A percentile compares a stretch with the other conserved stretches of the same genome.
phyloP scores from a whole-genome alignment of 35 echinoderm and acorn worm genomes.

The Diadema setosum region DNA sequence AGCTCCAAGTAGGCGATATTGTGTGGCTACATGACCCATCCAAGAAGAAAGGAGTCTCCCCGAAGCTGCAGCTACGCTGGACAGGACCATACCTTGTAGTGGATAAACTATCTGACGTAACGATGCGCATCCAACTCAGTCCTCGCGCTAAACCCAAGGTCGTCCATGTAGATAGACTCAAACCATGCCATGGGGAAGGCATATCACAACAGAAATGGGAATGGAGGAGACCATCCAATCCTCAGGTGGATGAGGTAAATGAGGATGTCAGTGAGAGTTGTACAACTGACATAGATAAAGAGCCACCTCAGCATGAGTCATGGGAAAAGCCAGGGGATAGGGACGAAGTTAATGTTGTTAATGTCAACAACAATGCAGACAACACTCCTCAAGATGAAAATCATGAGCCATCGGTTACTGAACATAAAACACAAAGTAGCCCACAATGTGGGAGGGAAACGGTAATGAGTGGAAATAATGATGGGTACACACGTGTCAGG shows the following conservation, averaged over 20 bases:
- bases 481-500: no score
- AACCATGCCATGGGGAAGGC: background rate
- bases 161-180: conserved; percentile 33
- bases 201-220: no score
- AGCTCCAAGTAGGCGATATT: background rate
- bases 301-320: background rate
- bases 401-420: no score
- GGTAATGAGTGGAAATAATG: no score
- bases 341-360: no score
- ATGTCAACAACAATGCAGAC: no score
- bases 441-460: no score
- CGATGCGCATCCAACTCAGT: conserved; percentile 10
- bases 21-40: conserved; percentile 38
- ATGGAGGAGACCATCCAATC: background rate
- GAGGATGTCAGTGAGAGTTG: no score
- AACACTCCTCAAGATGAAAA: no score
- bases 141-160: background rate
- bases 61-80: conserved; percentile 24
- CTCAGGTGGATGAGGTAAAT: background rate
- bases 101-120: conserved; percentile 20
- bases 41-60: conserved; percentile 17
- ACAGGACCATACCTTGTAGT: conserved; percentile 24
- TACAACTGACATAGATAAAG: background rate
- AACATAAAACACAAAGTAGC: no score
- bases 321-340: background rate